Evolutionary conservation across 2,113 vertebrate genomes (phyloP).

Genomic region (Strigops habroptila): DNA sequence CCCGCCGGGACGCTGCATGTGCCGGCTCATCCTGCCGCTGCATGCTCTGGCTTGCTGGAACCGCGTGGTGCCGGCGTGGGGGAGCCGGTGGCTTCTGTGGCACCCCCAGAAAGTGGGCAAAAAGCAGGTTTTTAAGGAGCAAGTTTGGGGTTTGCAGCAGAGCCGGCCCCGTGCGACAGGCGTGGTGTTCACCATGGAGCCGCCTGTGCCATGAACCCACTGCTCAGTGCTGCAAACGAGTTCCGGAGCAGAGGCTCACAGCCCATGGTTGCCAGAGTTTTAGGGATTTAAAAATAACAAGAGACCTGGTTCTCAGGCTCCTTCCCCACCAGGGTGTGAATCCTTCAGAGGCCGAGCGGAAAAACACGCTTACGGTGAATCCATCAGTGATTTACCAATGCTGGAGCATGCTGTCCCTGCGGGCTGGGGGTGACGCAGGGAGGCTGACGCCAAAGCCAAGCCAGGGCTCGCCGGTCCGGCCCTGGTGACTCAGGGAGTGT

Average conservation of each 20-base stretch:
- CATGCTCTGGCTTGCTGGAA: background rate
- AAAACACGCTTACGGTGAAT: accelerated
- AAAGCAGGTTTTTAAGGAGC: background rate
- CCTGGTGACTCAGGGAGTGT: background rate
- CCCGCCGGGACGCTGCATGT: background rate
- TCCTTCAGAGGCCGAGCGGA: background rate
- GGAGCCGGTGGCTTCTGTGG: background rate
- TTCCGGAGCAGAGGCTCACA: accelerated
- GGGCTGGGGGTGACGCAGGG: background rate
- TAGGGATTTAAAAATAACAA: no score
- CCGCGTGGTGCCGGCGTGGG: background rate
- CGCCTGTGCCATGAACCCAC: accelerated
- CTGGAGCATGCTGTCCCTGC: accelerated
- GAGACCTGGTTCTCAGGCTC: background rate
- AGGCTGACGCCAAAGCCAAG: background rate
- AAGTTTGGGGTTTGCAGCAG: background rate
- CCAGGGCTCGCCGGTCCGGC: background rate
- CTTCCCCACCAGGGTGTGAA: background rate
- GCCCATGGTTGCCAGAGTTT: accelerated
- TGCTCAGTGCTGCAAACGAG: background rate
- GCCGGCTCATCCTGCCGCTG: background rate
- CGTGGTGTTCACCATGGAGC: background rate
- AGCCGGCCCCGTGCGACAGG: accelerated
- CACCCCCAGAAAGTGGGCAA: background rate
- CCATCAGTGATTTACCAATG: accelerated